A percentile compares a stretch with the other conserved stretches of the same genome.
These are phyloP conservation scores for Rotaria macrura DNA, from an alignment of 2,888 invertebrate genomes.

Conservation along the genomic window DNA sequence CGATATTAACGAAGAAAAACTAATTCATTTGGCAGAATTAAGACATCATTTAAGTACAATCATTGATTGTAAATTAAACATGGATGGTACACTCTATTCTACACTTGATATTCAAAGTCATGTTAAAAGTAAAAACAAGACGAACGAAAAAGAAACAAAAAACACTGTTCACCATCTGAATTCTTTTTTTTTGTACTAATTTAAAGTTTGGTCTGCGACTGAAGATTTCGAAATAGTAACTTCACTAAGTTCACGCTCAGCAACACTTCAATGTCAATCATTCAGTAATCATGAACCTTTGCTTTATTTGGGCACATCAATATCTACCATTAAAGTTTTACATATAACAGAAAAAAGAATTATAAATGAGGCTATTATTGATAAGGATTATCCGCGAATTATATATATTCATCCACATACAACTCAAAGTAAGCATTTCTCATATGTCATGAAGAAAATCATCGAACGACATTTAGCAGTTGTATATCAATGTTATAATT, in stretches of 20 bases:
- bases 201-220: not conserved
- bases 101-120: constrained; percentile 16
- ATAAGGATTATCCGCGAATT: constrained; percentile 12
- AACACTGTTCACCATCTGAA: too few species aligned
- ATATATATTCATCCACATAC: not conserved
- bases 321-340: not conserved
- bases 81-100: not conserved
- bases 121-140: not conserved
- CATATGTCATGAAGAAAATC: too few species aligned
- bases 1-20: not conserved
- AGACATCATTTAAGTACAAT: constrained; percentile 11
- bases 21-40: not conserved
- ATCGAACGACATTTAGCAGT: too few species aligned
- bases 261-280: not conserved
- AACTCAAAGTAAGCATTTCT: not conserved
- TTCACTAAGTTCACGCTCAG: not conserved
- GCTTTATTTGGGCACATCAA: not conserved
- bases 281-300: not conserved
- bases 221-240: not conserved
- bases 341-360: constrained; percentile 1
- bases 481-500: not conserved
- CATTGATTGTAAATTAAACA: not conserved
- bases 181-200: not conserved
- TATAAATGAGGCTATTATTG: not conserved
- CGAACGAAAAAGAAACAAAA: too few species aligned